Evolutionary conservation across 2,888 invertebrate genomes (phyloP).

Genomic region (Zygaena filipendulae): DNA sequence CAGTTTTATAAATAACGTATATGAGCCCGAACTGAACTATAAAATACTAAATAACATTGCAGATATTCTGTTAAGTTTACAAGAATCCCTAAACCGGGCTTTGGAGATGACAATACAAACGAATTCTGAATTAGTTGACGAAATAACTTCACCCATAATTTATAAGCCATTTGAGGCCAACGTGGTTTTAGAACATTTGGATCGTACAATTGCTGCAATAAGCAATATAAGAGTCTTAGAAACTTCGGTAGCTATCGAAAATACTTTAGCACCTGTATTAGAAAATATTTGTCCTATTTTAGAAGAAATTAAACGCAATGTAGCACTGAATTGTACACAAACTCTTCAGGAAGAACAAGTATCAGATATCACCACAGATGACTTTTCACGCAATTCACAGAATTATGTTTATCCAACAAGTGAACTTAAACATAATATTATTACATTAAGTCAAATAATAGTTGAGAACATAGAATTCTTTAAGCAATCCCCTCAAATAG

Average conservation of each 20-base stretch:
- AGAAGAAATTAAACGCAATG: constrained; percentile 40
- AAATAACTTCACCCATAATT: constrained; percentile 20
- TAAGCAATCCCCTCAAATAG: constrained; percentile 30
- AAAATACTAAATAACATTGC: constrained; percentile 33
- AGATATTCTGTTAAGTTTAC: constrained; percentile 33
- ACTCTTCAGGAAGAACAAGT: constrained; percentile 28
- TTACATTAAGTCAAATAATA: constrained; percentile 37
- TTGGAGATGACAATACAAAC: constrained; percentile 35
- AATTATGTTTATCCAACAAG: too few species aligned
- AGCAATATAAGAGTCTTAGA: constrained; percentile 35
- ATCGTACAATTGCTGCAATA: constrained; percentile 42
- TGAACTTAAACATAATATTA: constrained; percentile 42
- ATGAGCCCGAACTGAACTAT: constrained; percentile 41
- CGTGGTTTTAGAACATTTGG: constrained; percentile 38
- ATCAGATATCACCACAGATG: constrained; percentile 45
- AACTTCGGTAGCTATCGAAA: constrained; percentile 24
- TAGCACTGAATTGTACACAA: constrained; percentile 27
- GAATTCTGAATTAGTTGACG: constrained; percentile 36
- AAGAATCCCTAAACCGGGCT: constrained; percentile 38
- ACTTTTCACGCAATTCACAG: too few species aligned
- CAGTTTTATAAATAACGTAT: constrained; percentile 33
- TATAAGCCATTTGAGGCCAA: constrained; percentile 27
- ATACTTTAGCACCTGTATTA: constrained; percentile 25
- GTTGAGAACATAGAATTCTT: constrained; percentile 38
- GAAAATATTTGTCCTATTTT: constrained; percentile 42